phyloP scores from a whole-genome alignment of 2,113 vertebrate genomes.

The Struthio camelus region DNA sequence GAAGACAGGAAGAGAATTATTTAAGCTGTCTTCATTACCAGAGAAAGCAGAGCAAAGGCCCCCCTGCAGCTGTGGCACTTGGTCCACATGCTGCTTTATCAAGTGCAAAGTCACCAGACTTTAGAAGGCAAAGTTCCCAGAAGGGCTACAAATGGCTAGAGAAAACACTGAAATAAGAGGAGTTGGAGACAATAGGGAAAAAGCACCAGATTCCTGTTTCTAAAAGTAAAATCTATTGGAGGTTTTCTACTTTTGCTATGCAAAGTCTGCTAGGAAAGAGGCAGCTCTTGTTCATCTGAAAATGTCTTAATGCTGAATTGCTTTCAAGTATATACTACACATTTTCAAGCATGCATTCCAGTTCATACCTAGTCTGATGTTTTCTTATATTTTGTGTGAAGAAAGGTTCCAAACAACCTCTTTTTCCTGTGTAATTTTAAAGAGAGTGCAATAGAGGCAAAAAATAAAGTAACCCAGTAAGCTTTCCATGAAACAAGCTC shows the following conservation, averaged over 20 bases:
- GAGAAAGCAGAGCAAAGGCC: neutral
- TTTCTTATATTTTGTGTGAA: neutral
- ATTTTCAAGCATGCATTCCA: neutral
- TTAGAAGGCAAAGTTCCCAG: neutral
- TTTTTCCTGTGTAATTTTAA: neutral
- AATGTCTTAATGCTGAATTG: neutral
- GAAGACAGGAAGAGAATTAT: neutral
- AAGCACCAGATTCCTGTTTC: neutral
- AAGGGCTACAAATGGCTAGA: neutral
- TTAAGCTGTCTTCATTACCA: neutral
- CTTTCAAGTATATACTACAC: neutral
- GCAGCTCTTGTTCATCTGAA: neutral
- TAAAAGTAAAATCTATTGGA: neutral
- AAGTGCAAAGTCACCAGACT: neutral
- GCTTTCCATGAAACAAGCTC: conserved; percentile 23
- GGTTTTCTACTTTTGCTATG: neutral
- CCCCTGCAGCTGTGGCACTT: neutral
- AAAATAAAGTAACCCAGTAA: neutral
- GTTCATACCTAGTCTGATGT: neutral
- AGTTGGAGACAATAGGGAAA: neutral
- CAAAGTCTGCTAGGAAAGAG: neutral
- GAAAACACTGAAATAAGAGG: neutral
- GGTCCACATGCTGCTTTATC: neutral
- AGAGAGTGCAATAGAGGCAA: neutral
- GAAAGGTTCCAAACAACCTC: neutral